Evolutionary conservation across 2,113 vertebrate genomes (phyloP).

Genomic region (Pseudopodoces humilis): DNA sequence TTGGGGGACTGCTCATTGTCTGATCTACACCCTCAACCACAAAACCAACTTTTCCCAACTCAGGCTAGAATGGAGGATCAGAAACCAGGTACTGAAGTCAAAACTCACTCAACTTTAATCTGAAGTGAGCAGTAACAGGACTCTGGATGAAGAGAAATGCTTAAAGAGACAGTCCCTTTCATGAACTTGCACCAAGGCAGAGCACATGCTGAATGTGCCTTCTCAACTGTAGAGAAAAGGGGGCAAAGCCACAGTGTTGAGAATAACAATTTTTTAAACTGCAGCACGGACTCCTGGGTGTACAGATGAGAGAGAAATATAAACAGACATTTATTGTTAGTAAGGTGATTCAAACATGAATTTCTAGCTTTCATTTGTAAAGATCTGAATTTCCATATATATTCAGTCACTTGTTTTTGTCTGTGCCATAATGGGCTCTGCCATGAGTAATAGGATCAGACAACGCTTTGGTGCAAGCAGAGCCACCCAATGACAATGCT

Average conservation of each 20-base stretch:
- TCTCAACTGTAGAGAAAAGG: background rate
- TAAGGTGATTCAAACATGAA: background rate
- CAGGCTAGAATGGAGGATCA: background rate
- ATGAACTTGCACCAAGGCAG: background rate
- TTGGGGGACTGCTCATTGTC: fast-evolving
- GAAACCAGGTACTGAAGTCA: background rate
- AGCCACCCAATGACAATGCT: background rate
- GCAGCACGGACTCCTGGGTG: background rate
- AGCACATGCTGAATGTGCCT: background rate
- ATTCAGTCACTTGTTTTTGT: background rate
- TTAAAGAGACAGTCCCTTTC: background rate
- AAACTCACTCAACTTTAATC: background rate
- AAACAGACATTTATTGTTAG: background rate
- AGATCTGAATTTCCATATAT: background rate
- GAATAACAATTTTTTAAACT: background rate
- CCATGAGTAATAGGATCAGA: background rate
- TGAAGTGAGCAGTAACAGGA: background rate
- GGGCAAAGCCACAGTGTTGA: background rate
- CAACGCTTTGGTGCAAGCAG: background rate
- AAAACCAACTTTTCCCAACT: background rate
- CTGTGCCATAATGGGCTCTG: background rate
- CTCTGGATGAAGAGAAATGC: background rate
- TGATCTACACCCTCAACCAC: background rate
- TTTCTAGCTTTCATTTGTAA: background rate
- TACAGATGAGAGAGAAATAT: background rate